Conservation (phyloP, 2,797 vertebrate genomes). For the Otolemur crassicaudatus region DNA sequence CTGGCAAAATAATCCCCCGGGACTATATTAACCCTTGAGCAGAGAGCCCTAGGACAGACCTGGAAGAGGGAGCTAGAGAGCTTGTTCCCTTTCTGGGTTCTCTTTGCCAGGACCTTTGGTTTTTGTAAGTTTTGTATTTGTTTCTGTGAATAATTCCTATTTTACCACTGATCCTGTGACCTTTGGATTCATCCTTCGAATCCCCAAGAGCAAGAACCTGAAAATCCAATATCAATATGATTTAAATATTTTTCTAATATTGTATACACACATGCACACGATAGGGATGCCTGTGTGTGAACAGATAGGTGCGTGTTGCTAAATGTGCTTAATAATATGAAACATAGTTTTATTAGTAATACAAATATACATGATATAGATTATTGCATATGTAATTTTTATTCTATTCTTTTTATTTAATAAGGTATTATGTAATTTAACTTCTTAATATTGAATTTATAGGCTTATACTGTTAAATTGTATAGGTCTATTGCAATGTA, state of each 20-base stretch:
- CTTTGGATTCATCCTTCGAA: no score
- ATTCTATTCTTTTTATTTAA: not conserved
- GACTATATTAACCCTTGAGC: no score
- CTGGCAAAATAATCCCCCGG: no score
- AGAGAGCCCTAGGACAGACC: no score
- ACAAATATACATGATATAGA: no score
- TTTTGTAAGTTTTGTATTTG: no score
- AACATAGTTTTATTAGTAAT: not conserved
- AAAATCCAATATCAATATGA: not conserved
- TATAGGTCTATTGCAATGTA: not conserved
- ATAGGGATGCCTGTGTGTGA: not conserved
- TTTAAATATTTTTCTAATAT: not conserved
- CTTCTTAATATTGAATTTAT: not conserved
- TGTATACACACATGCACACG: not conserved
- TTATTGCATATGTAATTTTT: not conserved
- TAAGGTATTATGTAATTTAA: not conserved
- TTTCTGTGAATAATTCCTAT: no score
- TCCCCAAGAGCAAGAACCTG: no score
- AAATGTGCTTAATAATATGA: not conserved
- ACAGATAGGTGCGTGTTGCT: not conserved
- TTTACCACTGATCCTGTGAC: no score
- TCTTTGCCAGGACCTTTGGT: no score
- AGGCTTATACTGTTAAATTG: not conserved
- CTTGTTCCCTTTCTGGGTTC: no score
- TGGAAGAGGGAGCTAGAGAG: no score